Base-by-base conservation (phyloP, 2,797 vertebrate genomes). In the Amblyopsis hoosieri region DNA sequence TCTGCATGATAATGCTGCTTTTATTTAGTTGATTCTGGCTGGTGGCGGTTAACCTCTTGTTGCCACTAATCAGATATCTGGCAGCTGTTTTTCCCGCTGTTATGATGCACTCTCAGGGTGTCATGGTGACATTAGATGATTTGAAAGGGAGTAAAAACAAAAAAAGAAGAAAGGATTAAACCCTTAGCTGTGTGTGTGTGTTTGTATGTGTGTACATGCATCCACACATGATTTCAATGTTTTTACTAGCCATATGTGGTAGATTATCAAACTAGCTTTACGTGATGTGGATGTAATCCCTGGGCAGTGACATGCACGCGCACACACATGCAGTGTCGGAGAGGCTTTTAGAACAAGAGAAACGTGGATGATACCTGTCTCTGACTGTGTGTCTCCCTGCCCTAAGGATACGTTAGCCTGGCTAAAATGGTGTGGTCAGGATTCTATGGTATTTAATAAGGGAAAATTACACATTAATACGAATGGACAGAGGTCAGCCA, bases 181-280 rank as follows among this genome's bases (percentile, higher is more conserved):
- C 14, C 15, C 23, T 57, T 31, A 6, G 10, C 42, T 8, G 23
- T 53, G 15, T 29, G 15, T 14, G 9, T 53, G 51, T 53, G 15
- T 19, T 13, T 51, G 49, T 52, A 9, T n/a, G 8, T 48, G 47
- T 48, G 47, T 48, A 4, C n/a, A 14, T 48, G 61, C 55, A 54
- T 47, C 14, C 9, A 10, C 57, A 67, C 57, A 4, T 14, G 49
- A 50, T 80, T 57, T 72, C 59, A 70, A 77, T 80, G 57, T 74
- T 82, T 84, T 79, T 66, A 66, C 52, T 13, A 47, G 62, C 83
- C 86, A 86, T 88, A 90, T 91, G 88, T 79, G 71, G 64, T 76
- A 86, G 85, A 90, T 87, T 89, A 89, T 82, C 71, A 71, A 64
- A 69, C 66, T 61, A 71, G 60, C 68, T 76, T 77, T 71, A 85